Conservation (phyloP, 2,888 invertebrate species). For the Drosophila algonquin region DNA sequence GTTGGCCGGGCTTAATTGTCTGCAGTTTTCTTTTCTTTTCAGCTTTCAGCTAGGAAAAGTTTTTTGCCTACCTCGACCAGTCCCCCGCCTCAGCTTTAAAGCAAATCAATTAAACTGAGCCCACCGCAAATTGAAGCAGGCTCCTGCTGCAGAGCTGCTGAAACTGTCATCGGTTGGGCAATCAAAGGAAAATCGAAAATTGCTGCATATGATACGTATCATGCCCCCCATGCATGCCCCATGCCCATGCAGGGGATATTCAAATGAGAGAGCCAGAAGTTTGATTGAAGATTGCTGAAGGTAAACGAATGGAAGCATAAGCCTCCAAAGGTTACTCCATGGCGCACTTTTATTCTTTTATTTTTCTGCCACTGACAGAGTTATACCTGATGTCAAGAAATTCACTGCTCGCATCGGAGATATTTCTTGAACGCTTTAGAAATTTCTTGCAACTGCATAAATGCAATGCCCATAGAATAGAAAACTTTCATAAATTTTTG, state of each 20-base stretch:
- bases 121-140: slow-evolving; percentile 50
- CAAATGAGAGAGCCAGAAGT: background rate
- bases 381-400: background rate
- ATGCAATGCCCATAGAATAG: background rate
- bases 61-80: slow-evolving; percentile 39
- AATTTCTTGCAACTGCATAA: no score
- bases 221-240: background rate
- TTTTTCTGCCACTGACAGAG: background rate
- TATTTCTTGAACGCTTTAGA: no score
- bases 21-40: slow-evolving; percentile 71
- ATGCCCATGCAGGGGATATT: background rate
- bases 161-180: slow-evolving; percentile 11
- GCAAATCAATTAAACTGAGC: slow-evolving; percentile 71
- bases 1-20: slow-evolving; percentile 63
- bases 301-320: background rate
- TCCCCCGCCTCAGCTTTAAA: slow-evolving; percentile 58
- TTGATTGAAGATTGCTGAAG: background rate
- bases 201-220: background rate
- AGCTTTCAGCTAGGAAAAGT: slow-evolving; percentile 37
- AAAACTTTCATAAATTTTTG: background rate
- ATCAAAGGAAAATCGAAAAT: background rate
- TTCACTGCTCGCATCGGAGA: no score
- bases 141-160: background rate
- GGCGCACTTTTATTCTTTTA: background rate
- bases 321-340: background rate